Percentiles rank a stretch among this genome's conserved stretches.
phyloP scores from a whole-genome alignment of 2,113 vertebrate genomes.

The Turnix velox region DNA sequence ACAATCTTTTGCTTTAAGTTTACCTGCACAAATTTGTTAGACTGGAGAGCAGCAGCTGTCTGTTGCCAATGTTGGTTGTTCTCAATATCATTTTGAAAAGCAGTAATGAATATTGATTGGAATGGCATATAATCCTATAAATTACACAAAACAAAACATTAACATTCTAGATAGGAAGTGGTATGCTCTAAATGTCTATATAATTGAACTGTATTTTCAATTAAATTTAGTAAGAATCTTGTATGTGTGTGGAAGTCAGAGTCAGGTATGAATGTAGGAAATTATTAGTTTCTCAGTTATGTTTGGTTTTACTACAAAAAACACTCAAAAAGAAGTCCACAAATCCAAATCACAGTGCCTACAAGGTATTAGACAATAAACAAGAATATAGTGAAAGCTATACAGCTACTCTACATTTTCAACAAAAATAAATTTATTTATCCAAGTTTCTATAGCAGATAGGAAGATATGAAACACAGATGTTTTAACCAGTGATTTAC shows the following conservation, averaged over 20 bases:
- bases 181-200: not conserved
- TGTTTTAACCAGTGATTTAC: not conserved
- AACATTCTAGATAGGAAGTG: not conserved
- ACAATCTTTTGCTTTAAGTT: not conserved
- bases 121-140: slow-evolving; percentile 95
- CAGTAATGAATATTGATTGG: slow-evolving; percentile 84
- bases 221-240: not conserved
- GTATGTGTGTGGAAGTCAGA: not conserved
- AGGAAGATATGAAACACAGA: not conserved
- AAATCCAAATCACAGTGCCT: not conserved
- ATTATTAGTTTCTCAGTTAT: not conserved
- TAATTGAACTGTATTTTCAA: not conserved
- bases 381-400: not conserved
- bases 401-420: not conserved
- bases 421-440: not conserved
- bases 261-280: not conserved
- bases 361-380: not conserved
- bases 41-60: slow-evolving; percentile 86
- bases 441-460: not conserved
- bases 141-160: slow-evolving; percentile 23
- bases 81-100: slow-evolving; percentile 90
- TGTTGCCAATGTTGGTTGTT: slow-evolving; percentile 88
- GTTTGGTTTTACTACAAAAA: not conserved
- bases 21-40: slow-evolving; percentile 97
- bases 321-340: not conserved